Conservation (phyloP, 1,140 invertebrate genomes). For the Hyles vespertilio region DNA sequence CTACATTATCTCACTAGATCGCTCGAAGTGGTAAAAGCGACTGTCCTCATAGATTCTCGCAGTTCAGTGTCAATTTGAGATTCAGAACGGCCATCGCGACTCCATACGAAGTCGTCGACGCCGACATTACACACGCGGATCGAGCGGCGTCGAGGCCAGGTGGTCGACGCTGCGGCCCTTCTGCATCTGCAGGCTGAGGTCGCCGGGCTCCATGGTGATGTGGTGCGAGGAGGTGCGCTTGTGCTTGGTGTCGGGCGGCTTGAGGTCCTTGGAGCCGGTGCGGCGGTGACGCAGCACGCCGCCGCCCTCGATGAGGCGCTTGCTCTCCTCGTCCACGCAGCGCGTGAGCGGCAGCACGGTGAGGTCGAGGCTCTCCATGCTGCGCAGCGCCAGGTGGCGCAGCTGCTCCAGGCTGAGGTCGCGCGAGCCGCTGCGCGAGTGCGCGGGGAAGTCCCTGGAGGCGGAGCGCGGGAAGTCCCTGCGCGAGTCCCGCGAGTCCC, state of each 20-base stretch:
- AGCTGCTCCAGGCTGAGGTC: slow-evolving; percentile 42
- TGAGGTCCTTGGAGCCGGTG: slow-evolving; percentile 76
- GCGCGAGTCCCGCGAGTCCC: slow-evolving; percentile 39
- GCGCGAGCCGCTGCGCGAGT: slow-evolving; percentile 51
- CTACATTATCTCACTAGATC: slow-evolving; percentile 18
- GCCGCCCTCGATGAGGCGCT: slow-evolving; percentile 64
- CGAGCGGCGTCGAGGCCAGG: slow-evolving; percentile 39
- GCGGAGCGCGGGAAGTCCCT: slow-evolving; percentile 38
- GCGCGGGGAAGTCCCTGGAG: slow-evolving; percentile 44
- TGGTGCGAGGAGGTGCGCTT: slow-evolving; percentile 70
- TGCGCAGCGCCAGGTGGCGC: slow-evolving; percentile 19
- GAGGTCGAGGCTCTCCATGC: slow-evolving; percentile 68
- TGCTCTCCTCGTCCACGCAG: slow-evolving; percentile 67
- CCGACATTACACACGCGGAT: slow-evolving; percentile 39
- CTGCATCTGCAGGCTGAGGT: slow-evolving; percentile 53
- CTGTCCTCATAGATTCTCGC: slow-evolving; percentile 4
- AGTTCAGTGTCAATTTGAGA: slow-evolving; percentile 17
- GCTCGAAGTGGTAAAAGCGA: slow-evolving; percentile 11
- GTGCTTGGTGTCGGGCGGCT: slow-evolving; percentile 49
- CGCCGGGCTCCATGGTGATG: slow-evolving; percentile 62
- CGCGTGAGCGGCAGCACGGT: slow-evolving; percentile 55
- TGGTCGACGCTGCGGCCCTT: slow-evolving; percentile 64
- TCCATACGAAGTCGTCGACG: not conserved
- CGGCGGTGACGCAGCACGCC: slow-evolving; percentile 76
- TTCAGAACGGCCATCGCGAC: slow-evolving; percentile 10